phyloP scores from a whole-genome alignment of 2,113 vertebrate genomes.

The Acrocephalus kingi region DNA sequence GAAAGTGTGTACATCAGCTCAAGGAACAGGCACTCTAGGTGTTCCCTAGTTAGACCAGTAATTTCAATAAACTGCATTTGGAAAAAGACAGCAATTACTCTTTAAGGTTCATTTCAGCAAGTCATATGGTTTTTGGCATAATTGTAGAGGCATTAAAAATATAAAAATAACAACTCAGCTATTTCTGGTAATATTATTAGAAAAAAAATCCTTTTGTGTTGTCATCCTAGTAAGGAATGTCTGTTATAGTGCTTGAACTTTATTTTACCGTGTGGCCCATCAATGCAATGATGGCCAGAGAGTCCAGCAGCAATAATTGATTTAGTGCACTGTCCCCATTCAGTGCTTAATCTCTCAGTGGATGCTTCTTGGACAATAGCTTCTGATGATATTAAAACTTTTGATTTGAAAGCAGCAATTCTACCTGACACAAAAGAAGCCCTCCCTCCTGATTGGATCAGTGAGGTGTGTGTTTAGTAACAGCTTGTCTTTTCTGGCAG shows the following conservation, averaged over 20 bases:
- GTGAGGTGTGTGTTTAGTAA: background rate
- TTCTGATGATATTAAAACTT: background rate
- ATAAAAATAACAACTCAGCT: slow-evolving; percentile 10
- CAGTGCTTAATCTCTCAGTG: background rate
- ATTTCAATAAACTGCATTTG: background rate
- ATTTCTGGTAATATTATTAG: slow-evolving; percentile 1
- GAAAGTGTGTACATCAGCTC: background rate
- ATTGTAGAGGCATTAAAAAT: background rate
- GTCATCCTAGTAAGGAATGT: background rate
- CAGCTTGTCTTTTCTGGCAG: background rate
- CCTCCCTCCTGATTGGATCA: background rate
- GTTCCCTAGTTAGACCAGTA: background rate
- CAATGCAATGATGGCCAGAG: background rate
- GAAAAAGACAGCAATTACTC: background rate
- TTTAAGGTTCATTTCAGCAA: background rate
- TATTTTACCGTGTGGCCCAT: background rate
- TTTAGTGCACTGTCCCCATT: background rate
- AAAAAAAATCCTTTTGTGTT: background rate
- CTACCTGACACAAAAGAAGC: background rate
- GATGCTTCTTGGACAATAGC: background rate
- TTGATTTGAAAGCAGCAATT: background rate
- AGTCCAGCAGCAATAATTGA: background rate
- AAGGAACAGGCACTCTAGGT: background rate
- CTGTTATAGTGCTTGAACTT: slow-evolving; percentile 22
- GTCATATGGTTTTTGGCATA: background rate